Evolutionary conservation across 2,888 invertebrate species (phyloP), one percentile per base, ranked within the genome.

Genomic region (Caenorhabditis uteleia): DNA sequence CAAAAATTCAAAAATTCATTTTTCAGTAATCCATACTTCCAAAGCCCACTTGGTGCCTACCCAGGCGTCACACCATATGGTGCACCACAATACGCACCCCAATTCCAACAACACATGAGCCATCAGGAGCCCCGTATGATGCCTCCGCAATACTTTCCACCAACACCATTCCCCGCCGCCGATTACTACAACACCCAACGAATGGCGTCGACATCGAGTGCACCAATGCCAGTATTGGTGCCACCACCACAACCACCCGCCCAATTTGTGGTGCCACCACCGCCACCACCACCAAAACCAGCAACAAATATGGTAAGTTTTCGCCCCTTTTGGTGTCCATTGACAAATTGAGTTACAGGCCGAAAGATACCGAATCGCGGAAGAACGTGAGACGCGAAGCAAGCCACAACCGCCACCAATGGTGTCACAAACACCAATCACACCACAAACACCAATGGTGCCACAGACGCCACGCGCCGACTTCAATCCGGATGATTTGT

Each of bases 371-470:
- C 36, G 36, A 5, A 7, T 18, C 18, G 23, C 40, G 8, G 14
- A 10, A 20, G 40, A 21, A 21, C 20, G 21, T n/a, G n/a, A n/a
- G n/a, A n/a, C n/a, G n/a, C n/a, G n/a, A n/a, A n/a, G 18, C 40
- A 48, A 29, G 25, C 43, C 23, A 29, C 29, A 36, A 25, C 23
- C 18, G 21, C 51, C 18, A 7, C 49, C 39, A 26, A 40, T 53
- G 18, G 49, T n/a, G n/a, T n/a, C n/a, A n/a, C n/a, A n/a, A n/a
- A n/a, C 56, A 6, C 58, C 57, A 16, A 27, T 25, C 31, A 20
- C 27, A n/a, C 34, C 34, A 23, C 23, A 36, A 33, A 26, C 14
- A 27, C 29, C 50, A 20, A 6, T 50, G 21, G 50, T 39, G n/a
- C n/a, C n/a, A n/a, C n/a, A n/a, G n/a, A n/a, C n/a, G n/a, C n/a